Evolutionary conservation across 2,888 invertebrate genomes (phyloP), one percentile per base, ranked within the genome.

Genomic region (Apamea sordens): DNA sequence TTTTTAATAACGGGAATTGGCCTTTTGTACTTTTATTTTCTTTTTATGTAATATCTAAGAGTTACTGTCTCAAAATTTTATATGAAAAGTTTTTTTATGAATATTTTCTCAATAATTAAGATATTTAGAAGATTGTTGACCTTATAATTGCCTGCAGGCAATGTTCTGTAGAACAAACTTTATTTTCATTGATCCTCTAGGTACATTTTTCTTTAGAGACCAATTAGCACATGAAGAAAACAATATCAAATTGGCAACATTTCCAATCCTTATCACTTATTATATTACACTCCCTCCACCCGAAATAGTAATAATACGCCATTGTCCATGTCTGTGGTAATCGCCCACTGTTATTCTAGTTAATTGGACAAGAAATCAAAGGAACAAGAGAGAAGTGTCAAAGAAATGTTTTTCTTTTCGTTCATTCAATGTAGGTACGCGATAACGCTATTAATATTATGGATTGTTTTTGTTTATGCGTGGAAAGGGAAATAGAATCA

Each of bases 321-420:
- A 94, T 89, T 93, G 94, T 94, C 94, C 80, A 73, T 82, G 90
- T 90, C 88, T 91, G 88, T 79, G 89, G 91, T 93, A 92, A 95
- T 93, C 92, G 90, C 90, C 93, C 89, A 93, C 93, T 96, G 95
- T 96, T 96, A 95, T 95, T 95, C 95, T 94, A 93, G 92, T 93
- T 96, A 96, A 96, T 96, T 96, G 96, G 95, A 90, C 92, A 91
- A 95, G 94, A 93, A 95, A 95, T 96, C 96, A 96, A 92, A 90
- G 88, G 90, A 89, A 90, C 86, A 87, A 82, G 82, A 84, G 85
- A 82, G 83, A 84, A 77, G 80, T 82, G 86, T 85, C 87, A 85
- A 85, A 83, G 73, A 83, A 87, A 89, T 89, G 83, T 89, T 84
- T 89, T 90, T 86, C 76, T 84, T 85, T 73, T 68, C n/a, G 63